phyloP scores from a whole-genome alignment of 2,888 invertebrate species.

The Sesia bembeciformis region DNA sequence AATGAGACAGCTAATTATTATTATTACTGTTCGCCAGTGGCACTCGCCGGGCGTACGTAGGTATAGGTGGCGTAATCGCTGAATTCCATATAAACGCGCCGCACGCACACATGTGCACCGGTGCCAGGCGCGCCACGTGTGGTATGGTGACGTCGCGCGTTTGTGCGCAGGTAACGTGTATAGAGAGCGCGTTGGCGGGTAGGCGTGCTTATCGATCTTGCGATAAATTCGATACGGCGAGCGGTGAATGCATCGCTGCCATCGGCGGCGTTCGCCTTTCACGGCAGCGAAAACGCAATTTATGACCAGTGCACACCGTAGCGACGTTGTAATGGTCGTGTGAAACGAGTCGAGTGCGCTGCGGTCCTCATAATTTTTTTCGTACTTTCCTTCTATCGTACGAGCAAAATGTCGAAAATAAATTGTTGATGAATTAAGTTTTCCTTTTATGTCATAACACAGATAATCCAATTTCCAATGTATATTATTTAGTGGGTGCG shows the following conservation, averaged over 20 bases:
- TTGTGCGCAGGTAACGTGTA: slow-evolving; percentile 36
- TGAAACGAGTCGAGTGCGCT: slow-evolving; percentile 12
- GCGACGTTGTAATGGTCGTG: slow-evolving; percentile 17
- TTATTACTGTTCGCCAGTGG: slow-evolving; percentile 46
- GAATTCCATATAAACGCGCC: slow-evolving; percentile 51
- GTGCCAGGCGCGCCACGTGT: slow-evolving; percentile 42
- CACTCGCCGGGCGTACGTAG: slow-evolving; percentile 28
- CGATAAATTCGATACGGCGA: slow-evolving; percentile 62
- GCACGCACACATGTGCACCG: slow-evolving; percentile 15
- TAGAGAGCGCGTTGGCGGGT: slow-evolving; percentile 30
- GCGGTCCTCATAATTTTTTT: not conserved
- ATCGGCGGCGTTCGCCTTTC: slow-evolving; percentile 50
- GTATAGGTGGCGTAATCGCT: slow-evolving; percentile 57
- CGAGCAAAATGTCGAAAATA: not conserved
- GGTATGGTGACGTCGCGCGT: slow-evolving; percentile 51
- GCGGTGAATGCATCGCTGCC: slow-evolving; percentile 57
- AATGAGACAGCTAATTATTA: slow-evolving; percentile 58
- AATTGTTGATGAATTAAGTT: no score
- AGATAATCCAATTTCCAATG: not conserved
- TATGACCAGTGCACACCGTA: slow-evolving; percentile 33
- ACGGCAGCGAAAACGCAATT: slow-evolving; percentile 53
- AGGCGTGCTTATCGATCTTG: slow-evolving; percentile 52
- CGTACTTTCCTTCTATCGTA: not conserved
- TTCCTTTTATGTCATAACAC: no score
- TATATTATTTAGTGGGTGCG: not conserved